Evolutionary conservation across 2,113 vertebrate species (phyloP).

Genomic region (Phalacrocorax brasilianus): DNA sequence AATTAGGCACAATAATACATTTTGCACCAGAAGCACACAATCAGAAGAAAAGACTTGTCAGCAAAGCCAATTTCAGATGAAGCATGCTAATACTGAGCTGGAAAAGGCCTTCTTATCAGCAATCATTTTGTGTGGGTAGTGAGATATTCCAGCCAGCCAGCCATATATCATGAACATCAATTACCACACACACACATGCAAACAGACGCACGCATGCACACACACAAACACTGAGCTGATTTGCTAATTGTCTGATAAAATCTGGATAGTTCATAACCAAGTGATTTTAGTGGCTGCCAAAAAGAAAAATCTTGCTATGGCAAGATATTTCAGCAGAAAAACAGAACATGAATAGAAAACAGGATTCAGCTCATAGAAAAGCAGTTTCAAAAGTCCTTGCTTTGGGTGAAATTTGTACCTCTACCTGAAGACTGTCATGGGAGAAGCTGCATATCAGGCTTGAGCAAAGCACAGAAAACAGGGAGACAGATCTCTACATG

Average conservation of each 20-base stretch:
- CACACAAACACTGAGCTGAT: constrained; percentile 66
- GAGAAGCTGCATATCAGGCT: not conserved
- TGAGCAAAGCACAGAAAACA: not conserved
- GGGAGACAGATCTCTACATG: not conserved
- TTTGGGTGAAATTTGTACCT: constrained; percentile 36
- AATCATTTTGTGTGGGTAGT: constrained; percentile 67
- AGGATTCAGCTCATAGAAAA: constrained; percentile 48
- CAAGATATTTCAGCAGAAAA: constrained; percentile 66
- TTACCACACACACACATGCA: constrained; percentile 44
- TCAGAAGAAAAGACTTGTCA: constrained; percentile 18
- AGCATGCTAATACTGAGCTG: constrained; percentile 39
- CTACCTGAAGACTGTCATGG: not conserved
- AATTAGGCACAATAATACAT: not conserved
- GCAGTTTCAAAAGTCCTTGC: constrained; percentile 53
- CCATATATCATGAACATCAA: constrained; percentile 68
- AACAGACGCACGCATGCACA: constrained; percentile 53
- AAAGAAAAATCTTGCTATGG: constrained; percentile 57
- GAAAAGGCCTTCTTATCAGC: constrained; percentile 65
- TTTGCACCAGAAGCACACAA: not conserved
- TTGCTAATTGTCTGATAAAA: constrained; percentile 72
- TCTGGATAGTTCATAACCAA: constrained; percentile 69
- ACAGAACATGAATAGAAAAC: constrained; percentile 52
- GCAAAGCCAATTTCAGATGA: constrained; percentile 43
- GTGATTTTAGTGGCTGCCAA: constrained; percentile 66
- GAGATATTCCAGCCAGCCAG: constrained; percentile 72